Evolutionary conservation across 2,797 vertebrate genomes (phyloP).

Genomic region (Uromys caudimaculatus): DNA sequence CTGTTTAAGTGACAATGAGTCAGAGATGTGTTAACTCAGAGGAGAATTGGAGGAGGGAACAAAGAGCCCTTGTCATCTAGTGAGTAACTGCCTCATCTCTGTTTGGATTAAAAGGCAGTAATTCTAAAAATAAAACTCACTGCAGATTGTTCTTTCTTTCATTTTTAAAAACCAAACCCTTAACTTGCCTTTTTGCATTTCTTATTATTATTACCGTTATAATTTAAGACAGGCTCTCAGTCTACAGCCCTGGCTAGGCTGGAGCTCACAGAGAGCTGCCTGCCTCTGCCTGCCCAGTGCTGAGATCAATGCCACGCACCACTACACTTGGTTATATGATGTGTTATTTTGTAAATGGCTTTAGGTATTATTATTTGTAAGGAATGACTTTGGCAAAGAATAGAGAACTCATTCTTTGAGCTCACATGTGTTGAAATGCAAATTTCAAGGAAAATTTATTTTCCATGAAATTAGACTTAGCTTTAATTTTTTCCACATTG

Average conservation of each 20-base stretch:
- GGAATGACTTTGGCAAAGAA: not conserved
- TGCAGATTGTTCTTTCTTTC: slow-evolving; percentile 56
- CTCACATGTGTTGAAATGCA: slow-evolving; percentile 10
- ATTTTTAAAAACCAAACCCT: slow-evolving; percentile 43
- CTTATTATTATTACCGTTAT: not conserved
- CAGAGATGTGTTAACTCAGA: slow-evolving; percentile 76
- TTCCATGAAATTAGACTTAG: slow-evolving; percentile 14
- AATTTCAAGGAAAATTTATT: slow-evolving; percentile 52
- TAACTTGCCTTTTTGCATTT: slow-evolving; percentile 48
- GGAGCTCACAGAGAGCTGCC: not conserved
- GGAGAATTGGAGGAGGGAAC: slow-evolving; percentile 61
- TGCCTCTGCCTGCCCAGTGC: not conserved
- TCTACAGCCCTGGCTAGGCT: not conserved
- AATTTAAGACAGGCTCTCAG: not conserved
- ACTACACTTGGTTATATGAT: not conserved
- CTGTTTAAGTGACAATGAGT: slow-evolving; percentile 70
- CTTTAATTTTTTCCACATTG: not conserved
- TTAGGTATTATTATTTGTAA: slow-evolving; percentile 31
- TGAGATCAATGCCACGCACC: not conserved
- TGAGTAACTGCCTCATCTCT: slow-evolving; percentile 66
- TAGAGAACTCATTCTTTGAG: not conserved
- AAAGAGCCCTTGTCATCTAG: slow-evolving; percentile 50
- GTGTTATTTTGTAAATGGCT: slow-evolving; percentile 1
- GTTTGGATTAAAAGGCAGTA: slow-evolving; percentile 67
- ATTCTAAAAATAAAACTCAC: slow-evolving; percentile 75